Base-by-base conservation (phyloP, 2,888 invertebrate genomes). In the Callimorpha dominula region DNA sequence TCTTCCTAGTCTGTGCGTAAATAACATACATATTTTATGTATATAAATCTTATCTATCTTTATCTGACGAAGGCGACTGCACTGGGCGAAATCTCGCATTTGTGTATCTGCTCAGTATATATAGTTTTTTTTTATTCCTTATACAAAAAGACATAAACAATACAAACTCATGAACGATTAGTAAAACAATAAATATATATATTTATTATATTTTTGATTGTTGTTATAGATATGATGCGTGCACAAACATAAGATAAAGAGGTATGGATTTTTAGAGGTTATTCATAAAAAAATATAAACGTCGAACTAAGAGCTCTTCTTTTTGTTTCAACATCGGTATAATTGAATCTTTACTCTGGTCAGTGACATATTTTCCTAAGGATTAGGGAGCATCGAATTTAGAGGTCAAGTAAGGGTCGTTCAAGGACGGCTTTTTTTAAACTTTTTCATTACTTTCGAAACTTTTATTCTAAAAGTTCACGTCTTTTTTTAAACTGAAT, bases 401-500 rank as follows among this genome's bases (percentile, higher is more conserved):
- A 17, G 40, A 42, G 17, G 11, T 54, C 42, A n/a, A 11, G 57
- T 20, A 54, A 54, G 43, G 54, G 42, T 57, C 54, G 40, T 43
- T 43, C 67, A 68, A 57, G 67, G 54, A 57, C 42, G 20, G 5
- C 49, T 15, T 43, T 68, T 54, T 54, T 67, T 14, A 0, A 42
- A 67, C n/a, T 42, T 52, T 66, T 67, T 43, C 14, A 67, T 50
- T 54, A 57, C 65, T 31, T 31, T 31, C 31, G 31, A 31, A 31
- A 31, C 43, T 68, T 54, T 43, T 31, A 31, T 31, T 31, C 31
- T 31, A 20, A 68, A 57, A 43, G 54, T 68, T 43, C 20, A 57
- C 20, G 14, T 20, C n/a, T 43, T 57, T 57, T n/a, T 57, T 49
- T 42, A 62, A 62, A 62, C 6, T 46, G 43, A 5, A 31, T 31